Percentiles rank a stretch among this genome's conserved stretches.
phyloP scores from a whole-genome alignment of 2,797 vertebrate species.

The Acrossocheilus fasciatus region DNA sequence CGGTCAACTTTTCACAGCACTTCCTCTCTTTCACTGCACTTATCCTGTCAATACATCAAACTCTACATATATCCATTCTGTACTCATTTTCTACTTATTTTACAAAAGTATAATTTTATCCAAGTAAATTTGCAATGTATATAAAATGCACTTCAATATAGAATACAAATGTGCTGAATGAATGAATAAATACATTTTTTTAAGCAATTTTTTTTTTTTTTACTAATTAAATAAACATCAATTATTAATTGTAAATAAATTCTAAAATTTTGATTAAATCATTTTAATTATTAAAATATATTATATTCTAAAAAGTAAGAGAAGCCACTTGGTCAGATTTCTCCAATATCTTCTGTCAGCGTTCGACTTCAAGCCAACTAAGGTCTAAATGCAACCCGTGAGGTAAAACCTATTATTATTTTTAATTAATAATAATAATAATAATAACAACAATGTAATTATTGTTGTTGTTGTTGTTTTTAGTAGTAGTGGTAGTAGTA shows the following conservation, averaged over 20 bases:
- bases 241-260: neutral
- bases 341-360: constrained; percentile 6
- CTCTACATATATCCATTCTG: neutral
- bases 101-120: neutral
- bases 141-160: neutral
- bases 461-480: neutral
- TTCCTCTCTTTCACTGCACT: neutral
- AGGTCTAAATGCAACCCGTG: constrained; percentile 24
- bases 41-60: neutral
- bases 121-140: neutral
- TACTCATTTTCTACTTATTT: neutral
- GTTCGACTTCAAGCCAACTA: constrained; percentile 34
- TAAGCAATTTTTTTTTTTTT: too few species aligned
- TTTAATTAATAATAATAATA: too few species aligned
- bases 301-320: neutral
- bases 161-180: neutral
- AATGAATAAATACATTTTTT: neutral
- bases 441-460: neutral
- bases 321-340: constrained; percentile 33
- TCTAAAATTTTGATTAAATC: neutral
- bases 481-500: neutral
- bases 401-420: neutral
- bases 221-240: too few species aligned
- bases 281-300: too few species aligned
- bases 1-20: neutral